Percentiles rank a stretch among this genome's conserved stretches.
Evolutionary conservation across 2,888 invertebrate genomes (phyloP).

Genomic region (Tipula unca): DNA sequence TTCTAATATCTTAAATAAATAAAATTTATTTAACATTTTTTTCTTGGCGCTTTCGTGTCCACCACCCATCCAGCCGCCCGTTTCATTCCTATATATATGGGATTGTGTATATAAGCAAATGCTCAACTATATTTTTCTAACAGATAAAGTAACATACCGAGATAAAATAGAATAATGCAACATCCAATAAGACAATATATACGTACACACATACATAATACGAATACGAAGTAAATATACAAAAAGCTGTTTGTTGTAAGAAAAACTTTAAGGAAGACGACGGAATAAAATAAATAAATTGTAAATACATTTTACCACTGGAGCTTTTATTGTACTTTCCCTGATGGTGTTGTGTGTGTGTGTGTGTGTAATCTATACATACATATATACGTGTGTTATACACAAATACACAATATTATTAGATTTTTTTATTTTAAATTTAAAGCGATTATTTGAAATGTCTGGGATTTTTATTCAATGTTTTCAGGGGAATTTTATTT

Average conservation of each 20-base stretch:
- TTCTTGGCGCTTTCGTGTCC: neutral
- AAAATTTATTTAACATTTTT: neutral
- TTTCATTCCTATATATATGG: too few relatives aligned
- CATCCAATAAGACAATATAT: neutral
- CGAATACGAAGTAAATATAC: neutral
- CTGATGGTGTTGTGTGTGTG: neutral
- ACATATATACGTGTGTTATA: too few relatives aligned
- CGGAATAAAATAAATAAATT: neutral
- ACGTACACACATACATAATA: neutral
- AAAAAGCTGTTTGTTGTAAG: neutral
- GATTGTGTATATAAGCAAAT: neutral
- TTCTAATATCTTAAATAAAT: neutral
- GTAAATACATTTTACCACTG: neutral
- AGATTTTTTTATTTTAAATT: neutral
- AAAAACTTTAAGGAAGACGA: neutral
- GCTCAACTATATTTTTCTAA: neutral
- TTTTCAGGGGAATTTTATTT: neutral
- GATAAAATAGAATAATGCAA: neutral
- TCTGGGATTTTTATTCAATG: neutral
- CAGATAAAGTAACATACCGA: neutral
- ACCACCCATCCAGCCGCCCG: neutral
- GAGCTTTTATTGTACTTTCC: neutral
- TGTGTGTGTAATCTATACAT: too few relatives aligned
- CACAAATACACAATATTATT: neutral
- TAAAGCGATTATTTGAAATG: constrained; percentile 14